phyloP scores from a whole-genome alignment of 2,888 invertebrate genomes.

The Thecophora atra region DNA sequence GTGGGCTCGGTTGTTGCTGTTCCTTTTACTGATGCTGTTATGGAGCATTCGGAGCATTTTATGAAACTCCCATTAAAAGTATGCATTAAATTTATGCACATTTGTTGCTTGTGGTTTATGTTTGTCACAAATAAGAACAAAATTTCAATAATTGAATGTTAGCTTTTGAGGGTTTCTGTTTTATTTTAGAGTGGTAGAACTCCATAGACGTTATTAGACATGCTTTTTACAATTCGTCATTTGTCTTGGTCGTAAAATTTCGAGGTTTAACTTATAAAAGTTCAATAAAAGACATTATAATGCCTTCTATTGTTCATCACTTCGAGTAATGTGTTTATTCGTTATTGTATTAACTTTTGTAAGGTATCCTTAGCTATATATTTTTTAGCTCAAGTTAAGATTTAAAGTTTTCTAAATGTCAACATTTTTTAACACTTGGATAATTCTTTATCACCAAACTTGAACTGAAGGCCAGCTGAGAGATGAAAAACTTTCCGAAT shows the following conservation, averaged over 20 bases:
- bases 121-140: slow-evolving; percentile 27
- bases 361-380: no score
- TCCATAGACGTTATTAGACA: not conserved
- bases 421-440: no score
- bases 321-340: no score
- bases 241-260: not conserved
- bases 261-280: not conserved
- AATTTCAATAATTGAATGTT: slow-evolving; percentile 27
- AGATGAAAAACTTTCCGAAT: no score
- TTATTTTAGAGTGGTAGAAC: not conserved
- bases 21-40: slow-evolving; percentile 7
- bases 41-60: slow-evolving; percentile 10
- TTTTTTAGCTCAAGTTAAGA: no score
- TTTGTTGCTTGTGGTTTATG: not conserved
- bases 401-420: no score
- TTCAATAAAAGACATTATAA: no score
- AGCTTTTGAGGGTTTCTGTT: not conserved
- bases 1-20: slow-evolving; percentile 7
- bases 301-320: no score
- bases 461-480: no score
- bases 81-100: not conserved
- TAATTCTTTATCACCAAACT: no score
- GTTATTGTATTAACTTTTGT: no score
- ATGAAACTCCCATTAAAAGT: no score
- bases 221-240: not conserved